Evolutionary conservation across 2,888 invertebrate species (phyloP), one percentile per base, ranked within the genome.

Genomic region (Diarsia mendica): DNA sequence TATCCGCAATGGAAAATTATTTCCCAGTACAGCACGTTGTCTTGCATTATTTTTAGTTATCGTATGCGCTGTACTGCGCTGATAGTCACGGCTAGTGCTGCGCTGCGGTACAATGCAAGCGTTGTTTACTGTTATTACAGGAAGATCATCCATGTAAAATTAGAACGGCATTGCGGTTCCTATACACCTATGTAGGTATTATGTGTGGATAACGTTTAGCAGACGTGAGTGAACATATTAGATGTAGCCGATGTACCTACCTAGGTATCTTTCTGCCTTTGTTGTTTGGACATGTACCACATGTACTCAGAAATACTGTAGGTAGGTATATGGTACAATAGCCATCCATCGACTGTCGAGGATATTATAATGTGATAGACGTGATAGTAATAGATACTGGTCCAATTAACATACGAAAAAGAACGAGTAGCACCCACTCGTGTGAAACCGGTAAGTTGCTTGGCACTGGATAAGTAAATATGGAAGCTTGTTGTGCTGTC

Each of bases 401-500:
- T 91, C 89, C 89, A 89, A 94, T 94, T 93, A 91, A 88, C 94
- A 94, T 94, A 93, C 87, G 91, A 92, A 94, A 93, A 92, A 91
- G 91, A 93, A 91, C 91, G 89, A 91, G 92, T 91, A 89, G 92
- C 95, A 89, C 96, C 96, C 95, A 95, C 96, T 94, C 95, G 89
- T 89, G 90, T 89, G 90, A 92, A 95, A 96, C 96, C 95, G 95
- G 95, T 95, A 95, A 93, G 87, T 84, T 92, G 92, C 93, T 93
- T 93, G 93, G 92, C 93, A 91, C 91, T 91, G 91, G 91, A 90
- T 93, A 92, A 92, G 93, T 96, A 94, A 95, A 96, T 96, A 96
- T 95, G 96, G 95, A 94, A 95, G 94, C 94, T 95, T 95, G 96
- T 92, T 91, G 88, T 82, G 88, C 88, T 92, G 91, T 93, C 93